Conservation (phyloP, 2,888 invertebrate genomes). For the Calliscelio sp. region DNA sequence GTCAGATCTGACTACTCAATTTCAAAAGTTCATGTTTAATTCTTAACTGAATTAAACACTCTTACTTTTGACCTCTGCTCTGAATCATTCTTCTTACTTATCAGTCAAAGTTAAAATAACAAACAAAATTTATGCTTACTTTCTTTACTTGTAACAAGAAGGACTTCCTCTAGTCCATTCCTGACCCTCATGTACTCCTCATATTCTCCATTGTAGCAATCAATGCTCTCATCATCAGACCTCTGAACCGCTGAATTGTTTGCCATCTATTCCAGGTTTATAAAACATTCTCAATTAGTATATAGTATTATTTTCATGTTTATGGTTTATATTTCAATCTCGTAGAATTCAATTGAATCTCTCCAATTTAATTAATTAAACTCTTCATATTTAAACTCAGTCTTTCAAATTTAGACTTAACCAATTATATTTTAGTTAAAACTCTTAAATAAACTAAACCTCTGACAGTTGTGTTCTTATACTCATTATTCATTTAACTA, state of each 20-base stretch:
- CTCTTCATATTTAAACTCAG: no score
- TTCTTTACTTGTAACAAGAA: neutral
- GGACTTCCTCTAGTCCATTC: conserved; percentile 4
- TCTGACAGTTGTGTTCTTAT: no score
- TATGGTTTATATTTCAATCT: no score
- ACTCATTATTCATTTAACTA: no score
- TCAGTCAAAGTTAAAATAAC: conserved; percentile 1
- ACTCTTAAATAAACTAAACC: no score
- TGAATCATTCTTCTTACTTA: conserved; percentile 2
- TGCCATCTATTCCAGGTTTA: conserved; percentile 61
- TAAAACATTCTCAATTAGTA: conserved; percentile 53
- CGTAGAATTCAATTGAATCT: no score
- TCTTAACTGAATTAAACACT: conserved; percentile 15
- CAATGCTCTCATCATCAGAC: conserved; percentile 3
- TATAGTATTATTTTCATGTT: neutral
- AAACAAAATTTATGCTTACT: no score
- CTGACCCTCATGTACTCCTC: conserved; percentile 50
- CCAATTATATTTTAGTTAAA: no score
- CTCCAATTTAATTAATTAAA: no score
- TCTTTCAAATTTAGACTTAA: no score
- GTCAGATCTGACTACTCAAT: conserved; percentile 53
- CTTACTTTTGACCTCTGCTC: conserved; percentile 16
- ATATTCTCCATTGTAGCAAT: conserved; percentile 19
- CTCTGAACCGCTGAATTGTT: conserved; percentile 36
- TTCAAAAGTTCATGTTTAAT: conserved; percentile 17